Base-by-base conservation (phyloP, 1,140 invertebrate species). In the Holcopasites calliopsidis region DNA sequence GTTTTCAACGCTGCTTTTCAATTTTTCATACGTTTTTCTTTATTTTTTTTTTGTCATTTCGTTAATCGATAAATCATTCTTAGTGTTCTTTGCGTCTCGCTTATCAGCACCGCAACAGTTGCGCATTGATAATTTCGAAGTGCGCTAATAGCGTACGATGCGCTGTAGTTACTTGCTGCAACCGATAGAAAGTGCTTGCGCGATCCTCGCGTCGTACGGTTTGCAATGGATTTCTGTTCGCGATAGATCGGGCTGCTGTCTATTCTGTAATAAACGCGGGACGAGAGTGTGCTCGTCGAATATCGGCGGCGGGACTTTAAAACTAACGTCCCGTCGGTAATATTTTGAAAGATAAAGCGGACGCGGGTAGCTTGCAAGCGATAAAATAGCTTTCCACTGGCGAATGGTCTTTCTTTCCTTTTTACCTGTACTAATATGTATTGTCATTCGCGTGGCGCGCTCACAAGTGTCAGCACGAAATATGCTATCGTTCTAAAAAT, bases 401-500 rank as follows among this genome's bases (percentile, higher is more conserved):
- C n/a, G 26, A 50, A 35, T 50, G 42, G 40, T 35, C 33, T 52
- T 64, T 50, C n/a, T n/a, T n/a, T n/a, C n/a, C n/a, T n/a, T 52
- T 62, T 26, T 62, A 47, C n/a, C 44, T 28, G 0, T 54, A 76
- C 21, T 16, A 57, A 33, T 49, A 35, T n/a, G n/a, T 57, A 35
- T 18, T 57, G 38, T 55, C 71, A 66, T 40, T 55, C 16, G 38
- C 23, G 61, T 26, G 28, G 13, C 40, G 50, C 33, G 3, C 31
- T 55, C 38, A 38, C 28, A 66, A 42, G 38, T 47, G 40, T 74
- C 54, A 55, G 50, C 42, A 71, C 33, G 40, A 11, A 23, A 28
- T 26, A 40, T 68, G 44, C 69, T 76, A 82, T 82, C 73, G 28
- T 49, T 18, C 33, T 55, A 60, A 68, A 10, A 33, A 61, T 60